Base-by-base conservation (phyloP, 2,113 vertebrate species). In the Lipophrys pholis region DNA sequence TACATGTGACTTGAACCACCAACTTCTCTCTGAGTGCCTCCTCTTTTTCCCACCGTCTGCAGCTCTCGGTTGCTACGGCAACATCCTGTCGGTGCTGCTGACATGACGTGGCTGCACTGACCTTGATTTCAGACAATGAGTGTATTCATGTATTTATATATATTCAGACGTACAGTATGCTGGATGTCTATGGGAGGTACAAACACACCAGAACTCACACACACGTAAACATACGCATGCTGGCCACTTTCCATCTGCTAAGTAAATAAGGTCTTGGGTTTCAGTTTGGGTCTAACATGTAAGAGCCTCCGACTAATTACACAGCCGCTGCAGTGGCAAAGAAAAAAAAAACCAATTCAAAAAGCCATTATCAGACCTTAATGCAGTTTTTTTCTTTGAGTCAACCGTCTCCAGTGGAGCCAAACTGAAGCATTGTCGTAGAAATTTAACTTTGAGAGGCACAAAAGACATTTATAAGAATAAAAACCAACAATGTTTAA, bases 171-270 rank as follows among this genome's bases (percentile, higher is more conserved):
- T 17, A 15, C 6, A 8, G 36, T 15, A 21, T 11, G 30, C 62
- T 60, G 5, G 11, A 6, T 38, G 42, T 11, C 15, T 39, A 30
- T 16, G 21, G 46, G 52, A 35, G 6, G 55, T 39, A 14, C 11
- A 15, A 50, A 53, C 53, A 45, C 36, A 62, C 49, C 61, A 4
- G 39, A 38, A 62, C 17, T 30, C 51, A 46, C 14, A 69, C 17
- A 49, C 51, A 21, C 48, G 45, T 21, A 39, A 21, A 41, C 36
- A 62, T 46, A 69, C 49, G 12, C 55, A 11, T 2, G 54, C 63
- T 71, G 67, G 65, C 76, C 75, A 39, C 82, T 87, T 84, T 87
- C 81, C 76, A 80, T 79, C 70, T 72, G 73, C 64, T 66, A 54
- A 69, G 67, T 76, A 64, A 83, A 76, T 82, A 46, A 66, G 64